A percentile compares a stretch with the other conserved stretches of the same genome.
phyloP scores from a whole-genome alignment of 2,888 invertebrate species.

The Drosophila picticornis region DNA sequence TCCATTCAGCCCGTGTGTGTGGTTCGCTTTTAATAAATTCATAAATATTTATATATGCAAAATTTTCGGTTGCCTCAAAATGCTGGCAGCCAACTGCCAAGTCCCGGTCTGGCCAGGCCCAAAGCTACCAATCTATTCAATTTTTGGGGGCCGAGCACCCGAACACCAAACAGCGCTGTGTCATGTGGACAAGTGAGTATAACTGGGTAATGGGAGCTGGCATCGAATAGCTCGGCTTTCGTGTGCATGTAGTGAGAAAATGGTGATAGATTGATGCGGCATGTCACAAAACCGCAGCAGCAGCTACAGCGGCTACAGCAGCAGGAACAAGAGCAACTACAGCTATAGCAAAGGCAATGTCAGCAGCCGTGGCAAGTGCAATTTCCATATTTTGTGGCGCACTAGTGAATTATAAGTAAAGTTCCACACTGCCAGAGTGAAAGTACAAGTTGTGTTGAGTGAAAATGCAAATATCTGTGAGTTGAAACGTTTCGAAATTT shows the following conservation, averaged over 20 bases:
- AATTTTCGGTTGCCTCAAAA: slow-evolving; percentile 66
- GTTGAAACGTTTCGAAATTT: slow-evolving; percentile 26
- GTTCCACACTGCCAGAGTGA: slow-evolving; percentile 42
- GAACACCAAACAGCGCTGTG: slow-evolving; percentile 20
- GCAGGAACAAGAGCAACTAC: slow-evolving; percentile 2
- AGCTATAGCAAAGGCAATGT: slow-evolving; percentile 15
- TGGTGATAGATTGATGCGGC: slow-evolving; percentile 80
- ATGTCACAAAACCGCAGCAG: slow-evolving; percentile 76
- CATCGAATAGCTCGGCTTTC: slow-evolving; percentile 23
- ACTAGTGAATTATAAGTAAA: slow-evolving; percentile 56
- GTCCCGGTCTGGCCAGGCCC: slow-evolving; percentile 25
- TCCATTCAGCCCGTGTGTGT: slow-evolving; percentile 65
- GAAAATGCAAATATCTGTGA: slow-evolving; percentile 50
- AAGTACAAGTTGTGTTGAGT: slow-evolving; percentile 35
- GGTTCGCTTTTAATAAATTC: slow-evolving; percentile 86
- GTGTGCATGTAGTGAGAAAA: slow-evolving; percentile 50
- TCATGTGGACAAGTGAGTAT: slow-evolving; percentile 7
- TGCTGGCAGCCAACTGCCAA: slow-evolving; percentile 63
- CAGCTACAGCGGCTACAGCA: slow-evolving; percentile 12
- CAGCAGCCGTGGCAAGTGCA: slow-evolving; percentile 50
- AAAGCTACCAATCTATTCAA: slow-evolving; percentile 70
- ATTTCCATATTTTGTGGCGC: slow-evolving; percentile 72
- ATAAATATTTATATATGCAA: slow-evolving; percentile 85
- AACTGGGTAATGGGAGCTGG: slow-evolving; percentile 21
- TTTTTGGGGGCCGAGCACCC: slow-evolving; percentile 44